Evolutionary conservation across 2,888 invertebrate genomes (phyloP), one percentile per base, ranked within the genome.

Genomic region (Drosophila incognita): DNA sequence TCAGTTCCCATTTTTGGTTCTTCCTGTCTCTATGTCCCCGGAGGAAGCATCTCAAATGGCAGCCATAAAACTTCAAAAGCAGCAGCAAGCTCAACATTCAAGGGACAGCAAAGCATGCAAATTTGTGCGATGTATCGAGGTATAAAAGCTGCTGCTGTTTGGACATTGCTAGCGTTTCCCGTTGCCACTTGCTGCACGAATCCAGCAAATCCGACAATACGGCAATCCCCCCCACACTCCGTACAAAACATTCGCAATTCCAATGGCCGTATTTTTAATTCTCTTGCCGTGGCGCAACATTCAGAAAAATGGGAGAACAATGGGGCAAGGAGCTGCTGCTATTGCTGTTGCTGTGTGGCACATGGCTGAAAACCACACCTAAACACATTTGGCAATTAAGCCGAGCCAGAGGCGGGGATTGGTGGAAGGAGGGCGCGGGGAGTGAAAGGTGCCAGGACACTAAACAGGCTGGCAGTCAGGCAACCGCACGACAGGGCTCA

Each of bases 301-400:
- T 58, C 61, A 71, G 60, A 76, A 73, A 76, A 76, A 78, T 68
- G 58, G 18, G 40, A 27, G 56, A 31, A 68, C 70, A 80, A 75
- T 63, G 74, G 62, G 53, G 60, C 72, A 77, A 72, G 49, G 51
- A 21, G 61, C 48, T 65, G 73, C 33, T 72, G 73, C 35, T n/a
- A n/a, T 2, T 46, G 46, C 40, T 67, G 58, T 63, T 64, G n/a
- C 40, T 57, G 21, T 57, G 57, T 48, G 69, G 69, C 73, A 73
- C 72, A 76, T 74, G 86, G 81, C 88, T 83, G 77, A 89, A 89
- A 89, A 89, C 90, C 87, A 78, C 90, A 87, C 88, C 81, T 90
- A 87, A 87, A 90, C 90, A 87, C 87, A 90, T 87, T 90, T 90
- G 87, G 87, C 87, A 87, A 87, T 87, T 87, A 87, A 88, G 81